A percentile compares a stretch with the other conserved stretches of the same genome.
phyloP scores from a whole-genome alignment of 2,113 vertebrate species.

The Limanda limanda region DNA sequence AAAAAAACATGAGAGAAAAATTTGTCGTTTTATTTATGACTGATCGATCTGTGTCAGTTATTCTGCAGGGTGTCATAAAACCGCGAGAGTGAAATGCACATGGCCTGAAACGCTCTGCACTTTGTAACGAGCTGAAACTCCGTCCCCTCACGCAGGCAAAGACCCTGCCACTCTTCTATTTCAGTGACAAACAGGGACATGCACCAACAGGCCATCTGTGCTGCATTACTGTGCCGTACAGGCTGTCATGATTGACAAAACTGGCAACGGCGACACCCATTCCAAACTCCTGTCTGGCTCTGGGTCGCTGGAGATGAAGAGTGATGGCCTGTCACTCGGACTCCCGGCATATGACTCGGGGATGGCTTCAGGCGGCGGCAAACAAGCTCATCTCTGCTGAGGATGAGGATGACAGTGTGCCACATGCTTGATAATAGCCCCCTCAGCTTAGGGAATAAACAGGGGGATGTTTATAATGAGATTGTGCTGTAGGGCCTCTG shows the following conservation, averaged over 20 bases:
- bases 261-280: slow-evolving; percentile 68
- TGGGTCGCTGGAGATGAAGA: slow-evolving; percentile 75
- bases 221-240: slow-evolving; percentile 64
- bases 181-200: slow-evolving; percentile 68
- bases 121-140: slow-evolving; percentile 32
- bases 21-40: not conserved
- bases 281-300: slow-evolving; percentile 67
- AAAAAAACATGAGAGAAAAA: not conserved
- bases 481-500: slow-evolving; percentile 62
- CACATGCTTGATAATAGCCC: slow-evolving; percentile 73
- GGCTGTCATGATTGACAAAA: slow-evolving; percentile 79
- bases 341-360: slow-evolving; percentile 62
- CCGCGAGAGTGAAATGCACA: slow-evolving; percentile 9
- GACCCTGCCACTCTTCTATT: slow-evolving; percentile 62
- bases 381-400: slow-evolving; percentile 66
- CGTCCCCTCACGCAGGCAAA: slow-evolving; percentile 30
- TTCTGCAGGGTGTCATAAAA: slow-evolving; percentile 2
- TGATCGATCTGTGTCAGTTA: slow-evolving; percentile 2
- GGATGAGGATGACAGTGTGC: slow-evolving; percentile 69
- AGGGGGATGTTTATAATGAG: slow-evolving; percentile 72
- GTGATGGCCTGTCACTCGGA: slow-evolving; percentile 76
- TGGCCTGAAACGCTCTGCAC: slow-evolving; percentile 19
- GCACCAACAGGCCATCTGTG: slow-evolving; percentile 75
- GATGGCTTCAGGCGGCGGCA: slow-evolving; percentile 47
- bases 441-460: slow-evolving; percentile 68